These are phyloP conservation scores for Amblyjoppa proteus DNA, from an alignment of 2,888 invertebrate genomes.

Conservation along the genomic window DNA sequence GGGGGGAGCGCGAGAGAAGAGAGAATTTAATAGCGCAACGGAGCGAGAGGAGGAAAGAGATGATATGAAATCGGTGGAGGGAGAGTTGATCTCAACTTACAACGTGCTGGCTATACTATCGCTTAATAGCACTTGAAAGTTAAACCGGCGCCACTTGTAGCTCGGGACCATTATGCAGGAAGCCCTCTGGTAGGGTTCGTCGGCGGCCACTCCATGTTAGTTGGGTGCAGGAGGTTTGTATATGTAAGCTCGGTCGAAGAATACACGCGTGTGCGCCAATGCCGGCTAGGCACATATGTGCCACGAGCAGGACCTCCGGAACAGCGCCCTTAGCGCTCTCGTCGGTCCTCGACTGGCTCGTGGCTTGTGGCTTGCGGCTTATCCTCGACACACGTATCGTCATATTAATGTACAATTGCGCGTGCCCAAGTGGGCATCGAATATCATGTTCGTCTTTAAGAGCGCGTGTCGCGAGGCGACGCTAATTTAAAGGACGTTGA, in stretches of 20 bases:
- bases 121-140: slow-evolving; percentile 80
- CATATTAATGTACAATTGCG: slow-evolving; percentile 26
- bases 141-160: slow-evolving; percentile 79
- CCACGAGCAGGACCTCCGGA: slow-evolving; percentile 22
- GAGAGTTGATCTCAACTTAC: slow-evolving; percentile 67
- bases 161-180: slow-evolving; percentile 74
- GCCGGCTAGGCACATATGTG: background rate
- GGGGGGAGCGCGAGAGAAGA: slow-evolving; percentile 25
- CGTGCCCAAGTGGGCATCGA: slow-evolving; percentile 28
- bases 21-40: background rate
- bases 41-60: slow-evolving; percentile 32
- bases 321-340: slow-evolving; percentile 56
- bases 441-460: slow-evolving; percentile 17
- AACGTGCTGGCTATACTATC: slow-evolving; percentile 70
- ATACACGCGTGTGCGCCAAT: slow-evolving; percentile 24
- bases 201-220: slow-evolving; percentile 60
- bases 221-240: slow-evolving; percentile 27
- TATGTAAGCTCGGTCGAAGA: slow-evolving; percentile 5
- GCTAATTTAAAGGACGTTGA: background rate
- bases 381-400: slow-evolving; percentile 38
- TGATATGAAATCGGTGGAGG: slow-evolving; percentile 29
- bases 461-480: background rate
- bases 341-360: slow-evolving; percentile 47
- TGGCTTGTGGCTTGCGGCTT: slow-evolving; percentile 26
- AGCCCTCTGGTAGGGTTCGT: slow-evolving; percentile 63